Percentiles rank a stretch among this genome's conserved stretches.
Conservation (phyloP, 2,797 vertebrate species). For the Stomatorhinus walkeri region DNA sequence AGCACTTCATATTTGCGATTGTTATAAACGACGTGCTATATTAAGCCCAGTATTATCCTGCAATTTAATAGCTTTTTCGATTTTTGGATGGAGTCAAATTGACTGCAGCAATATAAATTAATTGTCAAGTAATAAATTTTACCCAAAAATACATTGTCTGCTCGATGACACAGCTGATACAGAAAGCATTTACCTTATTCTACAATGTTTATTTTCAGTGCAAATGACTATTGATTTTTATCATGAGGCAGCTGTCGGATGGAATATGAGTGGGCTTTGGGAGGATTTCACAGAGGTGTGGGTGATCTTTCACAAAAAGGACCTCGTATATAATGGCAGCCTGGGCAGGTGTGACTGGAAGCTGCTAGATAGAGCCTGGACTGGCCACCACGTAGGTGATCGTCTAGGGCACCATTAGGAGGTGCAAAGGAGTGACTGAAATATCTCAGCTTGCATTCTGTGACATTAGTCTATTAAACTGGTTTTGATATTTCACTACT, state of each 20-base stretch:
- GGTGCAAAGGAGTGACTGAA: neutral
- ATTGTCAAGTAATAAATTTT: neutral
- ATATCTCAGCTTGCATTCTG: neutral
- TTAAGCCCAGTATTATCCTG: neutral
- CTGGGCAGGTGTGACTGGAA: neutral
- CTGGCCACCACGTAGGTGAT: neutral
- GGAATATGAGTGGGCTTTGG: neutral
- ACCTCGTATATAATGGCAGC: neutral
- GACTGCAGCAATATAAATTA: neutral
- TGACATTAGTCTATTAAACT: neutral
- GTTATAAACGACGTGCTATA: neutral
- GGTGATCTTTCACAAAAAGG: neutral
- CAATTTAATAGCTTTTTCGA: neutral
- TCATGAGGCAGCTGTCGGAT: neutral
- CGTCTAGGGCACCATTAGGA: neutral
- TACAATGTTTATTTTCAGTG: neutral
- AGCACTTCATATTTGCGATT: neutral
- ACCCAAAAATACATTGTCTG: neutral
- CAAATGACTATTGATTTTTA: constrained; percentile 1
- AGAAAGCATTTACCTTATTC: neutral
- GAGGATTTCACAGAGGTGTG: neutral
- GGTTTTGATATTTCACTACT: neutral
- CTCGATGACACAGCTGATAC: neutral
- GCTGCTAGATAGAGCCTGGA: neutral
- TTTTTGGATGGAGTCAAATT: neutral